Percentiles rank a stretch among this genome's conserved stretches.
phyloP scores from a whole-genome alignment of 2,113 vertebrate genomes.

The Megaceryle torquata region DNA sequence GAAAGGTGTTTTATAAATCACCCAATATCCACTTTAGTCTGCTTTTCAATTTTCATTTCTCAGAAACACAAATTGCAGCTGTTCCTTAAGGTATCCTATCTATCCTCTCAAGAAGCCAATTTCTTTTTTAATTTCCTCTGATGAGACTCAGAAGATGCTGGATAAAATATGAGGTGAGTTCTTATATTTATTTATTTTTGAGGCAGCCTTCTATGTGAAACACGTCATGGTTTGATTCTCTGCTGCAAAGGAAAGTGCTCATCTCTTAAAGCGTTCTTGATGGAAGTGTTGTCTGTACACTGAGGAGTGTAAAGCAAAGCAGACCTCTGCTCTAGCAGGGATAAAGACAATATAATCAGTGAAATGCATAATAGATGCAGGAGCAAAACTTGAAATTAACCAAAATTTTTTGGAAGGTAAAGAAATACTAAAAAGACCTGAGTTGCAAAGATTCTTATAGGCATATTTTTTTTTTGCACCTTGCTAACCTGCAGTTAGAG shows the following conservation, averaged over 20 bases:
- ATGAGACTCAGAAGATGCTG: slow-evolving; percentile 55
- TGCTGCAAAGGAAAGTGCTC: slow-evolving; percentile 15
- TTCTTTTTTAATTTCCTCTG: slow-evolving; percentile 71
- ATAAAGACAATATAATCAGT: slow-evolving; percentile 1
- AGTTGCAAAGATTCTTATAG: neutral
- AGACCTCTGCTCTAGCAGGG: neutral
- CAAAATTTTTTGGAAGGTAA: neutral
- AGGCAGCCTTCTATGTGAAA: slow-evolving; percentile 5
- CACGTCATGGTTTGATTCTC: neutral
- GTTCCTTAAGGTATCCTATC: slow-evolving; percentile 57
- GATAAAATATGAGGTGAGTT: slow-evolving; percentile 58
- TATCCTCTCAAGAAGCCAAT: slow-evolving; percentile 59
- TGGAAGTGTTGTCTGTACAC: neutral
- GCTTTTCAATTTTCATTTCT: slow-evolving; percentile 62
- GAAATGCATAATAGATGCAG: neutral
- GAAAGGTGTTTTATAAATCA: slow-evolving; percentile 65
- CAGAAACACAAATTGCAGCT: slow-evolving; percentile 57
- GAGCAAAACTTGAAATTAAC: neutral
- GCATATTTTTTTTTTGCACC: neutral
- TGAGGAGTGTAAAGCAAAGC: slow-evolving; percentile 13
- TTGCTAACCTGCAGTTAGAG: neutral
- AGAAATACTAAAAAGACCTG: neutral
- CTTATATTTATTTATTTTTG: slow-evolving; percentile 14
- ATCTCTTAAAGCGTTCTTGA: neutral
- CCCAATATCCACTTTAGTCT: slow-evolving; percentile 21